phyloP scores from a whole-genome alignment of 1,140 invertebrate genomes.

The Trichomalopsis sarcophagae region DNA sequence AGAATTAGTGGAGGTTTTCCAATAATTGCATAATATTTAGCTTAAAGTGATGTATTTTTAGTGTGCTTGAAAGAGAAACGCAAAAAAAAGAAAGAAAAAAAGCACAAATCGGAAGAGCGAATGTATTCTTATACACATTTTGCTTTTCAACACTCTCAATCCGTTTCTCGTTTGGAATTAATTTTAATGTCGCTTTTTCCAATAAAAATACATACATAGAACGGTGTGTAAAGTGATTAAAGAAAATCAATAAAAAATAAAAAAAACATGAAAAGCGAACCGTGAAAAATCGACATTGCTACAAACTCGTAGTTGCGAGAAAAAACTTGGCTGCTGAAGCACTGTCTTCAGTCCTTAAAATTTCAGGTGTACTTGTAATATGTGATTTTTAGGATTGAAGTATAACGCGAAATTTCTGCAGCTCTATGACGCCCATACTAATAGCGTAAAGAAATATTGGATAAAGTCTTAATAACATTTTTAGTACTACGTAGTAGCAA shows the following conservation, averaged over 20 bases:
- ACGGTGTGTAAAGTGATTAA: background rate
- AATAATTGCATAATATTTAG: conserved; percentile 68
- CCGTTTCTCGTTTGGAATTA: conserved; percentile 17
- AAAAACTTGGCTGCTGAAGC: background rate
- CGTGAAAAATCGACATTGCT: background rate
- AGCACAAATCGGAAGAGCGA: conserved; percentile 2
- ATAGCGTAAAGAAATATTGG: conserved; percentile 10
- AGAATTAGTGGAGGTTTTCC: conserved; percentile 90
- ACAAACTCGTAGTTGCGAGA: conserved; percentile 30
- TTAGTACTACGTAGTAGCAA: background rate
- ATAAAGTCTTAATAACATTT: conserved; percentile 2
- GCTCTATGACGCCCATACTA: background rate
- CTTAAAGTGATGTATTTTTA: conserved; percentile 64
- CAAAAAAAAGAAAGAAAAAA: conserved; percentile 28
- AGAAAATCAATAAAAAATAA: conserved; percentile 9
- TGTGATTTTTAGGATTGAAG: conserved; percentile 16
- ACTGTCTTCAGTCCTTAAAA: conserved; percentile 4
- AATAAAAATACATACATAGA: conserved; percentile 16
- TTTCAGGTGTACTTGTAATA: conserved; percentile 5
- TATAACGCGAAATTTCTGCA: background rate
- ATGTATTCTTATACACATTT: background rate
- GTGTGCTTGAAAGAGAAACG: conserved; percentile 61
- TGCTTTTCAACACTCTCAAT: conserved; percentile 10
- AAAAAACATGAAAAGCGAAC: background rate
- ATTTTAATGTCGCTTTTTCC: background rate